A percentile compares a stretch with the other conserved stretches of the same genome.
These are phyloP conservation scores for Luidia sarsii DNA, from an alignment of 53 echinoderm and acorn worm species.

Conservation along the genomic window DNA sequence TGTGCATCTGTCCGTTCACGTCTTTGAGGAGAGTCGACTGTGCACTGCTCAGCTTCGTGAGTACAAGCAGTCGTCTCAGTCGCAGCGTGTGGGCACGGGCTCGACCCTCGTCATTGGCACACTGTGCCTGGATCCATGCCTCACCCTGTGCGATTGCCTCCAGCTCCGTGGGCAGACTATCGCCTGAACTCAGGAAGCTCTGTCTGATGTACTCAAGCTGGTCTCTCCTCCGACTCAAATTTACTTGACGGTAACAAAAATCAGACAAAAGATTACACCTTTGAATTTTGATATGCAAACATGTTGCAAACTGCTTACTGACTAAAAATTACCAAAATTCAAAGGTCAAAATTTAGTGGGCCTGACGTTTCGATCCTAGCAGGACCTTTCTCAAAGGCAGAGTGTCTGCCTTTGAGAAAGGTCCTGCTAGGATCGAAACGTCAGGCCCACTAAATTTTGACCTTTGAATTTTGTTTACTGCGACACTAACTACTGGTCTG, in stretches of 20 bases:
- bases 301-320: too few relatives aligned
- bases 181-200: background rate
- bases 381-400: too few relatives aligned
- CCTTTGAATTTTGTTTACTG: too few relatives aligned
- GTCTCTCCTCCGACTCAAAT: conserved; percentile 37
- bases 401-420: too few relatives aligned
- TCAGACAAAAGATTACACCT: too few relatives aligned
- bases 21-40: conserved; percentile 3
- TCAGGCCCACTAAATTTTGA: too few relatives aligned
- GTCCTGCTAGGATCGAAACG: too few relatives aligned
- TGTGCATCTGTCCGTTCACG: conserved; percentile 2
- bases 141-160: conserved; percentile 19
- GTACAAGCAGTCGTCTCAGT: conserved; percentile 27
- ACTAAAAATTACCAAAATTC: too few relatives aligned
- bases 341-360: too few relatives aligned
- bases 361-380: too few relatives aligned
- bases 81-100: conserved; percentile 8
- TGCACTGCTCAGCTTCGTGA: background rate
- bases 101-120: background rate
- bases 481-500: too few relatives aligned
- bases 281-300: too few relatives aligned
- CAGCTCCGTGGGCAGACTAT: conserved; percentile 10
- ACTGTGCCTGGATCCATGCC: background rate
- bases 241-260: conserved; percentile 1
- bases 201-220: conserved; percentile 50